Percentiles rank a stretch among this genome's conserved stretches.
Conservation (phyloP, 2,888 invertebrate genomes). For the Kuschelorhynchus macadamiae region DNA sequence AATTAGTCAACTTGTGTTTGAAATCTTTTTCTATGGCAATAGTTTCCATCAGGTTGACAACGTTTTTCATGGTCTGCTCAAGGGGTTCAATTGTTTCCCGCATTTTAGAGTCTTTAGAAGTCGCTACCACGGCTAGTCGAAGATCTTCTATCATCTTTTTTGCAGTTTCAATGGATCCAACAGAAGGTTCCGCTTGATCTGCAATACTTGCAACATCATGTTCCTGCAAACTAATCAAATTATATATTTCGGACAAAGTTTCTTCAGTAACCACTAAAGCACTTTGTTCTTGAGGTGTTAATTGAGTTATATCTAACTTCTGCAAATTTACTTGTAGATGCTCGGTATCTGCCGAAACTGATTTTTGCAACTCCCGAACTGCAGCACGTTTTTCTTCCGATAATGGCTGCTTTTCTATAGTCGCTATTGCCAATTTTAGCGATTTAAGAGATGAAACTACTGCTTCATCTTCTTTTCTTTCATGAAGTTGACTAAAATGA, state of each 20-base stretch:
- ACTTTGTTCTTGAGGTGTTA: slow-evolving; percentile 59
- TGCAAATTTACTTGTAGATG: slow-evolving; percentile 52
- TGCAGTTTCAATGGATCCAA: slow-evolving; percentile 58
- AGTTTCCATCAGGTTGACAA: slow-evolving; percentile 65
- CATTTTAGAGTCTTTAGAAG: slow-evolving; percentile 61
- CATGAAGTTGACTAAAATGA: no score
- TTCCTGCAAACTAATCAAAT: slow-evolving; percentile 57
- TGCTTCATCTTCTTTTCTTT: slow-evolving; percentile 36
- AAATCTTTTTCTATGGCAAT: slow-evolving; percentile 57
- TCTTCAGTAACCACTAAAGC: slow-evolving; percentile 60
- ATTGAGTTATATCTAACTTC: slow-evolving; percentile 31
- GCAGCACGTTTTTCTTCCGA: slow-evolving; percentile 59
- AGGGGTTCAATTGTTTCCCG: slow-evolving; percentile 63
- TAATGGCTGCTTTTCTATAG: slow-evolving; percentile 60
- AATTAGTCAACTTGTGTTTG: slow-evolving; percentile 49
- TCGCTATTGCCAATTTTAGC: slow-evolving; percentile 57
- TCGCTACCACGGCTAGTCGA: slow-evolving; percentile 61
- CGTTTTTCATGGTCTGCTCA: slow-evolving; percentile 66
- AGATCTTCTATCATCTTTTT: slow-evolving; percentile 64
- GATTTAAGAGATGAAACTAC: slow-evolving; percentile 57
- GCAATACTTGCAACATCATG: no score
- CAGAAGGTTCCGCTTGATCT: slow-evolving; percentile 47
- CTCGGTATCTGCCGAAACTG: slow-evolving; percentile 57
- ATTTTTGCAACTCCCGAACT: slow-evolving; percentile 62
- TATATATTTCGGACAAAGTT: slow-evolving; percentile 59